A percentile compares a stretch with the other conserved stretches of the same genome.
Conservation (phyloP, 2,888 invertebrate genomes). For the Caenorhabditis sulstoni region DNA sequence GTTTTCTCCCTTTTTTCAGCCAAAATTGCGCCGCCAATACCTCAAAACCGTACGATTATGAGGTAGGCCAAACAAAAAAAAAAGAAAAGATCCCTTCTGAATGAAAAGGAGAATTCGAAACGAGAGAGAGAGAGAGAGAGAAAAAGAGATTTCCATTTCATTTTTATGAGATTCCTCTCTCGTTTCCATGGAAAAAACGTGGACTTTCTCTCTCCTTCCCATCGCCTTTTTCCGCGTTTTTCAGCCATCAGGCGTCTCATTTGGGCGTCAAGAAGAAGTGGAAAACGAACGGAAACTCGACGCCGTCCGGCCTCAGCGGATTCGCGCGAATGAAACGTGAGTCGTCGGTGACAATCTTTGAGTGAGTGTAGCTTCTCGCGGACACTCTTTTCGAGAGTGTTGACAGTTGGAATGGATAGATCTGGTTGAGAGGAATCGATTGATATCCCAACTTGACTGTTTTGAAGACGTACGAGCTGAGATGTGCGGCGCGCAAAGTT, state of each 20-base stretch:
- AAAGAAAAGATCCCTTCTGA: too few relatives aligned
- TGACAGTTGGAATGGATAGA: too few relatives aligned
- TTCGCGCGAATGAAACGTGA: conserved; percentile 45
- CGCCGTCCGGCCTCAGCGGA: conserved; percentile 20
- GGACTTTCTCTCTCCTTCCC: too few relatives aligned
- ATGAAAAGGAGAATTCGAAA: too few relatives aligned
- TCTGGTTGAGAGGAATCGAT: too few relatives aligned
- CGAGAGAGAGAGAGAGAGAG: neutral
- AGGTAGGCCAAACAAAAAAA: conserved; percentile 20
- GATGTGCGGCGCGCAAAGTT: too few relatives aligned
- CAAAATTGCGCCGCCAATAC: conserved; percentile 44
- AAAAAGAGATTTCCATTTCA: neutral
- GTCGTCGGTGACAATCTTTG: conserved; percentile 8
- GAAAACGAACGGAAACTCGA: conserved; percentile 29
- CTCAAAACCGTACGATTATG: conserved; percentile 39
- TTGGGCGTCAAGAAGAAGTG: conserved; percentile 55
- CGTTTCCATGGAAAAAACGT: conserved; percentile 42
- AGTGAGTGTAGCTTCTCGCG: too few relatives aligned
- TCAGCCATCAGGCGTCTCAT: conserved; percentile 56
- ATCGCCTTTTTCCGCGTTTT: conserved; percentile 17
- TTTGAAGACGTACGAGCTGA: too few relatives aligned
- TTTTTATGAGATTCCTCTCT: conserved; percentile 1
- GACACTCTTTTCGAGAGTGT: too few relatives aligned
- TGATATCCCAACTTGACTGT: too few relatives aligned
- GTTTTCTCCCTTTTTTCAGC: conserved; percentile 8